Base-by-base conservation (phyloP, 2,888 invertebrate genomes). In the Ariolimax columbianus region DNA sequence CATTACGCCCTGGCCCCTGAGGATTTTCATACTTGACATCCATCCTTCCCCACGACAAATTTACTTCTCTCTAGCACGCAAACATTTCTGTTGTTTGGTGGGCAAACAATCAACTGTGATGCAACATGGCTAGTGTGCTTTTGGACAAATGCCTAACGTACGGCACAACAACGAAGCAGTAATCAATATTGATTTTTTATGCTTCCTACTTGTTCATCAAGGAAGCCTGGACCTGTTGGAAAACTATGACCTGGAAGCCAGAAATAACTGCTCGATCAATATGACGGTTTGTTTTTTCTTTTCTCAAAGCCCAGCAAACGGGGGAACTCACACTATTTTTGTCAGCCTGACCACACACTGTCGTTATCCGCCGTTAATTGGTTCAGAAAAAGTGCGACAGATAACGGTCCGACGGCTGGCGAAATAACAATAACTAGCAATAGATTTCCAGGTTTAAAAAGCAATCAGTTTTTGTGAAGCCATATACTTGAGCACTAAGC, bases 211-310 rank as follows among this genome's bases (percentile, higher is more conserved):
- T 70, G 17, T 19, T 59, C 59, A n/a, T 66, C 38, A 38, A 40
- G 3, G 38, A 38, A 43, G 7, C 26, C 4, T 59, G 1, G 66
- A 19, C 63, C 38, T 38, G 59, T n/a, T 11, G 4, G 40, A 78
- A 63, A 78, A 78, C 38, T 63, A 36, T 63, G 78, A 59, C 78
- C 63, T 63, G 19, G 33, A 38, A 78, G 43, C 70, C 43, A 80
- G 80, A 80, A 80, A 80, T 80, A 80, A 47, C 68, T 47, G 33
- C 30, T 36, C 30, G 33, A 68, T 68, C 66, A 40, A 68, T 68
- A 68, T 17, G 30, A 33, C 4, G n/a, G 66, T n/a, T 40, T 55
- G n/a, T n/a, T n/a, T n/a, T 78, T 55, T 26, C 36, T 68, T 36
- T 23, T 38, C 36, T 36, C 36, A 17, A 23, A 9, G 68, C 36